Evolutionary conservation across 2,113 vertebrate species (phyloP).

Genomic region (Otolemur garnettii): DNA sequence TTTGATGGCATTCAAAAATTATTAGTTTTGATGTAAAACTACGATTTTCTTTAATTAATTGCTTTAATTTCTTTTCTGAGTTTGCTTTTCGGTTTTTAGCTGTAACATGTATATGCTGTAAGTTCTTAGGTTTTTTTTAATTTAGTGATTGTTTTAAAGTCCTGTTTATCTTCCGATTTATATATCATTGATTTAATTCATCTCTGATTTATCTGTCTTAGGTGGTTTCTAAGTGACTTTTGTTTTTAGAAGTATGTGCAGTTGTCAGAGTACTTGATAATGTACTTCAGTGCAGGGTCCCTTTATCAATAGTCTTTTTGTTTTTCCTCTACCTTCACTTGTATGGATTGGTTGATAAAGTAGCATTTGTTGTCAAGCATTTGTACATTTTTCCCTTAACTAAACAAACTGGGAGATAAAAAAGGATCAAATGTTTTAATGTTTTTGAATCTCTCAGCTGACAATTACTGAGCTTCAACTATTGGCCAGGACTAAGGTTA

Average conservation of each 20-base stretch:
- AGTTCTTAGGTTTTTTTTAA: background rate
- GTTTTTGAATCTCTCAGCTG: conserved; percentile 11
- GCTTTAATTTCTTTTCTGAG: background rate
- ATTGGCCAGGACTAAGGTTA: background rate
- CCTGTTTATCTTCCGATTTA: background rate
- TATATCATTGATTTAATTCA: background rate
- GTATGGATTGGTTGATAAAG: background rate
- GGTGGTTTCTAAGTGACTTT: background rate
- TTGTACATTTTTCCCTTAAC: background rate
- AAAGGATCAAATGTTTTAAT: background rate
- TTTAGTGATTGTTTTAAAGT: background rate
- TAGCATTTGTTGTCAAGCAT: background rate
- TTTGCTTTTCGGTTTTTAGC: conserved; percentile 1
- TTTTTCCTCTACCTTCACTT: background rate
- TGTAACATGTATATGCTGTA: background rate
- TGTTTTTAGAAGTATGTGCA: background rate
- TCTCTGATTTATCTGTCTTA: background rate
- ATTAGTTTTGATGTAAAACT: conserved; percentile 1
- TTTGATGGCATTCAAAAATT: conserved; percentile 3
- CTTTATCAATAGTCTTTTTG: conserved; percentile 21
- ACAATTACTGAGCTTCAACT: background rate
- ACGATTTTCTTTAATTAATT: background rate
- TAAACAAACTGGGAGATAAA: background rate
- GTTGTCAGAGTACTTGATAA: background rate
- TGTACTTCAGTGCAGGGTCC: background rate